A percentile compares a stretch with the other conserved stretches of the same genome.
phyloP scores from a whole-genome alignment of 2,113 vertebrate genomes.

The Takifugu bimaculatus region DNA sequence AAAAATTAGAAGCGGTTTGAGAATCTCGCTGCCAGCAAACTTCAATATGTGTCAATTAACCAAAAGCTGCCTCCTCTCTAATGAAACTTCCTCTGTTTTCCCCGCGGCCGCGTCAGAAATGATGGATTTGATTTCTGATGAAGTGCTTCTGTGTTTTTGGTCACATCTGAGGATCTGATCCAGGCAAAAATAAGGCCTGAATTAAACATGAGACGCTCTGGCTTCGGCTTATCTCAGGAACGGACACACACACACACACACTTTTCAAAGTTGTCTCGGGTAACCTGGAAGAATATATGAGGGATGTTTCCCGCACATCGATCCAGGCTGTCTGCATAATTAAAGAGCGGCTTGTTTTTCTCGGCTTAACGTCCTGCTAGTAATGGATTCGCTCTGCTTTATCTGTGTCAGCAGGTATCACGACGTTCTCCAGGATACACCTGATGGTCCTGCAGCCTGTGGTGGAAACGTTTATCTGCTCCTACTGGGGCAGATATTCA shows the following conservation, averaged over 20 bases:
- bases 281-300: conserved; percentile 22
- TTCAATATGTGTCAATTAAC: conserved; percentile 46
- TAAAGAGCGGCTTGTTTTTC: conserved; percentile 19
- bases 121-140: conserved; percentile 48
- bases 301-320: conserved; percentile 14
- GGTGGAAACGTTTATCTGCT: no score
- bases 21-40: conserved; percentile 26
- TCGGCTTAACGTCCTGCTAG: background rate
- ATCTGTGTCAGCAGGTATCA: background rate
- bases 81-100: conserved; percentile 33
- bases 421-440: no score
- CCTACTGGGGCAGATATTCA: no score
- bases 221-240: conserved; percentile 30
- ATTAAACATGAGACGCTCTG: conserved; percentile 46
- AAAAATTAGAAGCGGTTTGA: conserved; percentile 19
- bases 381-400: conserved; percentile 1
- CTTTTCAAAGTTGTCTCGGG: conserved; percentile 10
- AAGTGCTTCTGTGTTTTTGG: conserved; percentile 5
- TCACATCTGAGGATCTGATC: conserved; percentile 42
- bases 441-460: no score
- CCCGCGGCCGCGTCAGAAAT: conserved; percentile 4
- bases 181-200: conserved; percentile 16
- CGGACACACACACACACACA: background rate
- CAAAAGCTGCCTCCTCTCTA: conserved; percentile 28
- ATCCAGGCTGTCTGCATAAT: conserved; percentile 20